These are phyloP conservation scores for Malacosoma neustria DNA, from an alignment of 2,888 invertebrate species.

Conservation along the genomic window DNA sequence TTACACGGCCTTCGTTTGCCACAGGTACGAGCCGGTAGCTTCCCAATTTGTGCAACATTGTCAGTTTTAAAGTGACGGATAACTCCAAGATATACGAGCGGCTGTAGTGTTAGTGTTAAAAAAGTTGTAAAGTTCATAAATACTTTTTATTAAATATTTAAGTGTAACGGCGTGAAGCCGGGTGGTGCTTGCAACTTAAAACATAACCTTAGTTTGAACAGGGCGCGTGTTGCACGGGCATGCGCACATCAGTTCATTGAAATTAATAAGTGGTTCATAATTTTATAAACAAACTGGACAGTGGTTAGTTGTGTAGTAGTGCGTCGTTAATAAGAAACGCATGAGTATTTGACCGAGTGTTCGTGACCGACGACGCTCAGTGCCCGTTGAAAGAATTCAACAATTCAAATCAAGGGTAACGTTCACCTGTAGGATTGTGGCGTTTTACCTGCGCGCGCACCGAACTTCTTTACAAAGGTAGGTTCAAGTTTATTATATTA, in stretches of 20 bases:
- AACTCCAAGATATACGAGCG: slow-evolving; percentile 17
- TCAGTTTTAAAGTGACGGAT: slow-evolving; percentile 34
- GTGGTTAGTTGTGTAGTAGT: slow-evolving; percentile 40
- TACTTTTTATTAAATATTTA: slow-evolving; percentile 9
- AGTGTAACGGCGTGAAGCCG: slow-evolving; percentile 25
- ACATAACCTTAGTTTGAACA: slow-evolving; percentile 65
- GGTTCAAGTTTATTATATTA: slow-evolving; percentile 23
- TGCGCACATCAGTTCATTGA: slow-evolving; percentile 58
- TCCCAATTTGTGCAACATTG: slow-evolving; percentile 47
- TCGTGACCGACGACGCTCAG: slow-evolving; percentile 17
- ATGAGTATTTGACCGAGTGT: slow-evolving; percentile 36
- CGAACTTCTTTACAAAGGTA: slow-evolving; percentile 59
- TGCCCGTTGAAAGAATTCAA: slow-evolving; percentile 29
- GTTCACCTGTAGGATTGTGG: slow-evolving; percentile 70
- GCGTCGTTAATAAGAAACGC: slow-evolving; percentile 43
- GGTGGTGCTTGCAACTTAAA: slow-evolving; percentile 50
- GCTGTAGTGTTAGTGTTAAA: slow-evolving; percentile 27
- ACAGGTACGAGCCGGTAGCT: slow-evolving; percentile 59
- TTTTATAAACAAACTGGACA: slow-evolving; percentile 66
- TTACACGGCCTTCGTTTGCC: slow-evolving; percentile 47
- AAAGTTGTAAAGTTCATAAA: too few relatives aligned
- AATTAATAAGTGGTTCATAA: slow-evolving; percentile 61
- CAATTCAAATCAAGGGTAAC: slow-evolving; percentile 49
- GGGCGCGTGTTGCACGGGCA: slow-evolving; percentile 63
- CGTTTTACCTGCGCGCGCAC: slow-evolving; percentile 70